Percentiles rank a stretch among this genome's conserved stretches.
phyloP scores from a whole-genome alignment of 2,113 vertebrate species.

The Saccopteryx bilineata region DNA sequence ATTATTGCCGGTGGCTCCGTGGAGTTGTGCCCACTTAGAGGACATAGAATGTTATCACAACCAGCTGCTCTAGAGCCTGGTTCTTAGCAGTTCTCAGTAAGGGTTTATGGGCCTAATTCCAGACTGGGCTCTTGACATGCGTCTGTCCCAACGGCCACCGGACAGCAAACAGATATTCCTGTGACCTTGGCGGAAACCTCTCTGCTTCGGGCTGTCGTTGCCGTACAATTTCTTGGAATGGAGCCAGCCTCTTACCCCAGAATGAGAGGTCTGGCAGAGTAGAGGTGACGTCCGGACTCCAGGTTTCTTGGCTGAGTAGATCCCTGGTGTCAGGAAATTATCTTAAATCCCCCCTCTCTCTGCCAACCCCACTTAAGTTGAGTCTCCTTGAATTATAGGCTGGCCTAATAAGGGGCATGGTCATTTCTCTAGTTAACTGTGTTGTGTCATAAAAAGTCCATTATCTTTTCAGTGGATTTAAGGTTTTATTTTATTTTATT shows the following conservation, averaged over 20 bases:
- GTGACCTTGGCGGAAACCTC: not conserved
- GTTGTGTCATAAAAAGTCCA: not conserved
- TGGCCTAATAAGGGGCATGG: not conserved
- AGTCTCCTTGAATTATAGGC: not conserved
- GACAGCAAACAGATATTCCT: not conserved
- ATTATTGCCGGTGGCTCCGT: not conserved
- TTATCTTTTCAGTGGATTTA: not conserved
- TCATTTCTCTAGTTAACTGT: not conserved
- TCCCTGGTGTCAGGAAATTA: not conserved
- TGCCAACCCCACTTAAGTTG: not conserved
- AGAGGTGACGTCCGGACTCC: not conserved
- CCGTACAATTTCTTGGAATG: not conserved
- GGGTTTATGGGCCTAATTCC: not conserved
- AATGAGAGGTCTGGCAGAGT: not conserved
- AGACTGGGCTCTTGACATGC: not conserved
- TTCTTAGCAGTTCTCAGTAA: not conserved
- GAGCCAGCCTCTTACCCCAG: not conserved
- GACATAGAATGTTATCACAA: too few relatives aligned
- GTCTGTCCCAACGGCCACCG: fast-evolving
- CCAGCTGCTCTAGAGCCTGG: not conserved
- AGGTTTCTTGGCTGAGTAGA: not conserved
- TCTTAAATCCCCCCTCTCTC: not conserved
- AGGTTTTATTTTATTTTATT: not conserved
- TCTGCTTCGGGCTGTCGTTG: not conserved
- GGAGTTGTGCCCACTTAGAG: not conserved